Evolutionary conservation across 2,113 vertebrate genomes (phyloP), one percentile per base, ranked within the genome.

Genomic region (Pteropus alecto): DNA sequence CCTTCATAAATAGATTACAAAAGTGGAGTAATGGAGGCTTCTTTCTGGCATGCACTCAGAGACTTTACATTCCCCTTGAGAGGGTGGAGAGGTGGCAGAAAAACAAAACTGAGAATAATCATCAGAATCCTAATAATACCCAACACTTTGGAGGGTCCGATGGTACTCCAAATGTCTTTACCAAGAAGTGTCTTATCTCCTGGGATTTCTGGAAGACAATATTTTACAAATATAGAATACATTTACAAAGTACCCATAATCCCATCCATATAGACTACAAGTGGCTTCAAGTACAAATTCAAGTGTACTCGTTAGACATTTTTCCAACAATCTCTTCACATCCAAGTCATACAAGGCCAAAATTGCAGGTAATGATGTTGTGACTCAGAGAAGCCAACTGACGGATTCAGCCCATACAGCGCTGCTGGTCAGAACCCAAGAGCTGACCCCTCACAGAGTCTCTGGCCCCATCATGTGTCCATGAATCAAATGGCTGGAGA

Each of bases 211-310:
- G 77, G 82, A 73, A 86, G 90, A 58, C 92, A 92, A 74, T 68
- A 51, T 41, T 77, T 96, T 58, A 43, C 51, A 92, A 65, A 84
- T 81, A 54, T 18, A 85, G 68, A 77, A 48, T 38, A 22, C 6
- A 33, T 73, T 67, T 91, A 16, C 38, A 92, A 92, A 97, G 67
- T 16, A 87, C 35, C 54, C 28, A 18, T 60, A 51, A 70, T 74
- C 79, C 30, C 58, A 76, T 18, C 51, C 35, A 19, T n/a, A 60
- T 1, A 46, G 81, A 61, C 56, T 35, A 67, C 51, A 79, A 94
- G 84, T 77, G 35, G 46, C 48, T 92, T 97, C 74, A 92, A 90
- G 89, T 94, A 58, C 35, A 97, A 70, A 77, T 85, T 95, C n/a
- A 21, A 79, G 93, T 21, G 3, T 89, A 70, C 84, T 82, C 70